Percentiles rank a stretch among this genome's conserved stretches.
These are phyloP conservation scores for Anas flavirostris DNA, from an alignment of 2,797 vertebrate genomes.

Conservation along the genomic window DNA sequence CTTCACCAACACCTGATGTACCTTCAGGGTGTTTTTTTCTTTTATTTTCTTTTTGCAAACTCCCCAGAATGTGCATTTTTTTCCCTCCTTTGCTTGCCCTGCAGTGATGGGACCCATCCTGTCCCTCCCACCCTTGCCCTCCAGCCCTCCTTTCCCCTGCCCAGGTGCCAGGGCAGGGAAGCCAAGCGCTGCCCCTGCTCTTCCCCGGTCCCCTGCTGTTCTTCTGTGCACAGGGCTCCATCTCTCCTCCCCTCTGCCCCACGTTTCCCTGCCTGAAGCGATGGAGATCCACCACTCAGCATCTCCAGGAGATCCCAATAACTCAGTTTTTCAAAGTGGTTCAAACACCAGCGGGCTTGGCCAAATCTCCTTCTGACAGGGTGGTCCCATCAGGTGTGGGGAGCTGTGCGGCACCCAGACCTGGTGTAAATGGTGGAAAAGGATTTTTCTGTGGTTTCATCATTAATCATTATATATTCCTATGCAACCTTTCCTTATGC, in stretches of 20 bases:
- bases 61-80: background rate
- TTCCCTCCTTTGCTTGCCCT: background rate
- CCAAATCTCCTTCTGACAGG: background rate
- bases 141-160: background rate
- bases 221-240: background rate
- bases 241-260: background rate
- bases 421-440: accelerated
- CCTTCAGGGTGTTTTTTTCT: background rate
- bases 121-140: background rate
- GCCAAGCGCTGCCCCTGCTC: background rate
- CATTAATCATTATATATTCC: accelerated
- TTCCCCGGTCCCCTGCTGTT: background rate
- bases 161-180: background rate
- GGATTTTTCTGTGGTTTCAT: background rate
- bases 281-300: background rate
- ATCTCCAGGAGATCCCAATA: background rate
- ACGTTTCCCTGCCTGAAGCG: constrained; percentile 4
- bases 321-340: background rate
- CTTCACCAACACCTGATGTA: accelerated
- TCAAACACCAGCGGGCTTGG: background rate
- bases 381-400: background rate
- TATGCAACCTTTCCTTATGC: background rate
- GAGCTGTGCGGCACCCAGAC: background rate
- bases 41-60: background rate
- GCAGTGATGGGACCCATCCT: background rate